Evolutionary conservation across 1,140 invertebrate species (phyloP).

Genomic region (Eufriesea mexicana): DNA sequence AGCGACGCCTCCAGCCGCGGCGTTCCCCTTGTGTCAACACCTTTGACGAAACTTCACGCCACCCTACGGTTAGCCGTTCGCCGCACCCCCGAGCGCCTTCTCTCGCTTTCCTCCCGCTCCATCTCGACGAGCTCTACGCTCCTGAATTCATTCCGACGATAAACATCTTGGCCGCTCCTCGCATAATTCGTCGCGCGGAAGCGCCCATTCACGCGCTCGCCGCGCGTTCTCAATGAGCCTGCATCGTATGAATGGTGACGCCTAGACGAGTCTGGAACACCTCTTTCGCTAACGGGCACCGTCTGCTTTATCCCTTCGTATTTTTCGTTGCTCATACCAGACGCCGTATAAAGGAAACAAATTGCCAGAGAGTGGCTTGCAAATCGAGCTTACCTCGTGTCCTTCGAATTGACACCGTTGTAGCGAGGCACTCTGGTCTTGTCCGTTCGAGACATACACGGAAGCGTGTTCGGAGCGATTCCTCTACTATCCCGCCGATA

Average conservation of each 20-base stretch:
- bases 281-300: too few relatives aligned
- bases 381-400: too few relatives aligned
- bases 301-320: too few relatives aligned
- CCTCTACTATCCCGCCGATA: too few relatives aligned
- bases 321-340: too few relatives aligned
- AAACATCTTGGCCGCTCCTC: conserved; percentile 73
- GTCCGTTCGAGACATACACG: too few relatives aligned
- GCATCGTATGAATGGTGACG: conserved; percentile 61
- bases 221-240: conserved; percentile 58
- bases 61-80: conserved; percentile 52
- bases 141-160: conserved; percentile 73
- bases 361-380: too few relatives aligned
- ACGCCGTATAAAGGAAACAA: not conserved
- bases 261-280: not conserved
- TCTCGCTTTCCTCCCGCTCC: conserved; percentile 31
- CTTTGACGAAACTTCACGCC: conserved; percentile 66
- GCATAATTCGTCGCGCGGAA: conserved; percentile 68
- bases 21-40: conserved; percentile 74
- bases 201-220: conserved; percentile 66
- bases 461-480: too few relatives aligned
- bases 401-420: too few relatives aligned
- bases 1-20: conserved; percentile 70
- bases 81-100: conserved; percentile 32
- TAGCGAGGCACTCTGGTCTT: too few relatives aligned
- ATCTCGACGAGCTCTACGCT: conserved; percentile 48